Conservation (phyloP, 2,113 vertebrate genomes). For the Nesoenas mayeri region DNA sequence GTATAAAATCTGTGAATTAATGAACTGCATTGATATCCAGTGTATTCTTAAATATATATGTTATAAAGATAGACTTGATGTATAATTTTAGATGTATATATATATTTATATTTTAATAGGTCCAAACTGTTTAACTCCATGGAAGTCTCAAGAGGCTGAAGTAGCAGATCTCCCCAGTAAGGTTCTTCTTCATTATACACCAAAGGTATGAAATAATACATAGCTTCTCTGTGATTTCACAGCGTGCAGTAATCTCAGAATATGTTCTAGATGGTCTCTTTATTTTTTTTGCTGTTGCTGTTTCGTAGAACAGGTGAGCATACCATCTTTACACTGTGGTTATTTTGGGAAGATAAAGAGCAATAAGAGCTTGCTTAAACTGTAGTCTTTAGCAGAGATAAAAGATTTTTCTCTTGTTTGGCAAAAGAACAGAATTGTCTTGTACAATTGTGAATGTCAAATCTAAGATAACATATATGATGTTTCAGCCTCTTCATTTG, state of each 20-base stretch:
- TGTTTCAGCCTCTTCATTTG: neutral
- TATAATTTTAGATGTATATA: neutral
- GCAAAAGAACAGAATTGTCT: neutral
- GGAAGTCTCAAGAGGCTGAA: constrained; percentile 90
- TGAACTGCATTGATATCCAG: neutral
- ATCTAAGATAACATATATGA: neutral
- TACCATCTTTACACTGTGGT: neutral
- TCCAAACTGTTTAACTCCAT: constrained; percentile 94
- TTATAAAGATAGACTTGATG: neutral
- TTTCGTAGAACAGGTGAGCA: neutral
- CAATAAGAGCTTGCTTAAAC: neutral
- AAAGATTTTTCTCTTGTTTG: neutral
- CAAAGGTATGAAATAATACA: constrained; percentile 81
- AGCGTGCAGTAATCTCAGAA: neutral
- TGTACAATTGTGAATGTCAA: neutral
- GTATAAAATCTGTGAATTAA: neutral
- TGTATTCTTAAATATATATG: neutral
- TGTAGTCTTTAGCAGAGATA: neutral
- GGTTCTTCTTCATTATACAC: constrained; percentile 91
- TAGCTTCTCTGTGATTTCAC: neutral
- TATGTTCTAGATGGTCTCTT: neutral
- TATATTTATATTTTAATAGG: constrained; percentile 73
- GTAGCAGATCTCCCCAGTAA: constrained; percentile 87
- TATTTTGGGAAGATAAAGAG: neutral
- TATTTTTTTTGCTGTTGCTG: neutral